A percentile compares a stretch with the other conserved stretches of the same genome.
These are phyloP conservation scores for Parazoanthus atlanticus DNA, from an alignment of 92 coral and sea anemone genomes.

Conservation along the genomic window DNA sequence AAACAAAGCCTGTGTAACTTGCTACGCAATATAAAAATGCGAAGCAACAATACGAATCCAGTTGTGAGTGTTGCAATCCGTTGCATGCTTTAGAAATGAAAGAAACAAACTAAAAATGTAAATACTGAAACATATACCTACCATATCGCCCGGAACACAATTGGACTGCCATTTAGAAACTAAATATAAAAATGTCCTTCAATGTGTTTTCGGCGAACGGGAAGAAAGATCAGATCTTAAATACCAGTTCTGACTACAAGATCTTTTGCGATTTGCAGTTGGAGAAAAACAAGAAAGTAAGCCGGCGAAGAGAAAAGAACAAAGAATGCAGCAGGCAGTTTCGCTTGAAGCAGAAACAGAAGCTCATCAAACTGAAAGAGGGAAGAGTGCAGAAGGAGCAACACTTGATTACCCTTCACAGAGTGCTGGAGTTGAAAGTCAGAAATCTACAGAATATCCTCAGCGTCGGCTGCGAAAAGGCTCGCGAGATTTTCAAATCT, in stretches of 20 bases:
- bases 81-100: too few relatives aligned
- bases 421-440: conserved; percentile 69
- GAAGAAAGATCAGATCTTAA: too few relatives aligned
- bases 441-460: conserved; percentile 48
- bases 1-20: too few relatives aligned
- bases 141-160: too few relatives aligned
- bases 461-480: conserved; percentile 28
- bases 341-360: conserved; percentile 85
- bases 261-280: not conserved
- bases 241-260: not conserved
- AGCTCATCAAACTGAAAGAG: conserved; percentile 68
- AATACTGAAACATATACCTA: too few relatives aligned
- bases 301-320: conserved; percentile 83
- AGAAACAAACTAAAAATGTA: too few relatives aligned
- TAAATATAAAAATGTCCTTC: too few relatives aligned
- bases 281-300: conserved; percentile 74
- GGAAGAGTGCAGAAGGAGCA: conserved; percentile 76
- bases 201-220: too few relatives aligned
- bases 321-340: conserved; percentile 93
- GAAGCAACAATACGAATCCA: too few relatives aligned
- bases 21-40: too few relatives aligned
- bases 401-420: conserved; percentile 56
- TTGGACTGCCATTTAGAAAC: too few relatives aligned
- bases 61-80: too few relatives aligned
- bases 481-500: conserved; percentile 21